Conservation (phyloP, 1,140 invertebrate species). For the Lithobius niger region DNA sequence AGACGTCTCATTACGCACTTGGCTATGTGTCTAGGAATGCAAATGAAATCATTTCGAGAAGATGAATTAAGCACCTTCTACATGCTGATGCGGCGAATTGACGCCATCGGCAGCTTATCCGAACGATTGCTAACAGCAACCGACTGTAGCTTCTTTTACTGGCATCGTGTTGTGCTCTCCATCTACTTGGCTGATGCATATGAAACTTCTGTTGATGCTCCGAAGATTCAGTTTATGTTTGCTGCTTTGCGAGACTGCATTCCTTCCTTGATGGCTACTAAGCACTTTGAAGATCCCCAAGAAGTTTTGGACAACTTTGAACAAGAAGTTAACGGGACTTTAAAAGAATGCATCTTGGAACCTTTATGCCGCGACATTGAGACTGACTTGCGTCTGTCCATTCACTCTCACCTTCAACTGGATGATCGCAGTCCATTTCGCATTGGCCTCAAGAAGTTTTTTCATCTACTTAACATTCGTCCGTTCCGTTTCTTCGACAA, state of each 20-base stretch:
- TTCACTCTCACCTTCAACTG: slow-evolving; percentile 76
- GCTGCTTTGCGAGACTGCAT: slow-evolving; percentile 47
- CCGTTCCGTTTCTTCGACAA: slow-evolving; percentile 36
- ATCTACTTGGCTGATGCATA: slow-evolving; percentile 59
- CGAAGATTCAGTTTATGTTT: slow-evolving; percentile 47
- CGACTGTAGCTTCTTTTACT: slow-evolving; percentile 64
- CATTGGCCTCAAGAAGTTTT: slow-evolving; percentile 38
- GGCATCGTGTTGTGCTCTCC: slow-evolving; percentile 60
- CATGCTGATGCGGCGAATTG: slow-evolving; percentile 44
- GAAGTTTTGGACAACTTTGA: slow-evolving; percentile 31
- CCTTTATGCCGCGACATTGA: slow-evolving; percentile 75
- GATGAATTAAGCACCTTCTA: slow-evolving; percentile 26
- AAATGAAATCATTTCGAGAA: slow-evolving; percentile 35
- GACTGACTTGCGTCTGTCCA: slow-evolving; percentile 74
- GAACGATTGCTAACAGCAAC: slow-evolving; percentile 42
- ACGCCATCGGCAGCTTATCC: slow-evolving; percentile 43
- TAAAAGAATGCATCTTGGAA: slow-evolving; percentile 45
- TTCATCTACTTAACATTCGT: slow-evolving; percentile 39
- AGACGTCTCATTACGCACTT: slow-evolving; percentile 42
- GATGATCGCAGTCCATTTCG: slow-evolving; percentile 63
- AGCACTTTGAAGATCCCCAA: slow-evolving; percentile 27
- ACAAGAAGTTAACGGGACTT: slow-evolving; percentile 28
- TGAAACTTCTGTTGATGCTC: slow-evolving; percentile 44
- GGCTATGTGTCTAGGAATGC: slow-evolving; percentile 48
- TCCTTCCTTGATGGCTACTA: slow-evolving; percentile 26